A percentile compares a stretch with the other conserved stretches of the same genome.
Conservation (phyloP, 1,140 invertebrate species). For the Tigriopus japonicus region DNA sequence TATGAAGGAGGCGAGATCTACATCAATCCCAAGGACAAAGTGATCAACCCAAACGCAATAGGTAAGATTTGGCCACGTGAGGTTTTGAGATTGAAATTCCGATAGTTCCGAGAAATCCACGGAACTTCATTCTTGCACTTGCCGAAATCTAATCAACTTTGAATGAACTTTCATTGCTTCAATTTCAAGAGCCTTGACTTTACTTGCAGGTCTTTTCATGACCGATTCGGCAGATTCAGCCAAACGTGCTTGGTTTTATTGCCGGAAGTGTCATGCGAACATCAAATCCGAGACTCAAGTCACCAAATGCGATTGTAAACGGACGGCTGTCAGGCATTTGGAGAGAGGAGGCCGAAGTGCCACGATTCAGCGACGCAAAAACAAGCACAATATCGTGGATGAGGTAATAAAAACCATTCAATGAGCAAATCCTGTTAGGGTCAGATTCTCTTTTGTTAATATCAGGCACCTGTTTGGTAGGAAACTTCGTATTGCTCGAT, state of each 20-base stretch:
- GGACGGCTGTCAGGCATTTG: background rate
- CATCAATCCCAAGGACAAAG: constrained; percentile 10
- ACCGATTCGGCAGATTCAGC: constrained; percentile 4
- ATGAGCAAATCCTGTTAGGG: too few relatives aligned
- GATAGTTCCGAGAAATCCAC: too few relatives aligned
- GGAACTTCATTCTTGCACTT: too few relatives aligned
- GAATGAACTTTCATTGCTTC: too few relatives aligned
- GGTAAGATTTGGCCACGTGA: background rate
- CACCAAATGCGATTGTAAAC: constrained; percentile 5
- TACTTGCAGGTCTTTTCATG: constrained; percentile 1
- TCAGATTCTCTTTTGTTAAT: too few relatives aligned
- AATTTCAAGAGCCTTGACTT: background rate
- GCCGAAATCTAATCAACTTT: too few relatives aligned
- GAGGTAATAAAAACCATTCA: too few relatives aligned
- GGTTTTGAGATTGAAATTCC: background rate
- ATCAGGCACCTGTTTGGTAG: too few relatives aligned
- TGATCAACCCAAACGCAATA: constrained; percentile 1
- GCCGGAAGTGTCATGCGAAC: constrained; percentile 10
- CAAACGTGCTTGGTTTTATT: constrained; percentile 12
- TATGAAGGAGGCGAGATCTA: constrained; percentile 12
- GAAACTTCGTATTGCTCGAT: too few relatives aligned
- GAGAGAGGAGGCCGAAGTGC: background rate
- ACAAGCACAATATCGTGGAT: too few relatives aligned
- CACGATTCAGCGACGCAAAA: too few relatives aligned
- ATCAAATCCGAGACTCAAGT: background rate